These are phyloP conservation scores for Napeogenes inachia DNA, from an alignment of 2,888 invertebrate genomes.

Conservation along the genomic window DNA sequence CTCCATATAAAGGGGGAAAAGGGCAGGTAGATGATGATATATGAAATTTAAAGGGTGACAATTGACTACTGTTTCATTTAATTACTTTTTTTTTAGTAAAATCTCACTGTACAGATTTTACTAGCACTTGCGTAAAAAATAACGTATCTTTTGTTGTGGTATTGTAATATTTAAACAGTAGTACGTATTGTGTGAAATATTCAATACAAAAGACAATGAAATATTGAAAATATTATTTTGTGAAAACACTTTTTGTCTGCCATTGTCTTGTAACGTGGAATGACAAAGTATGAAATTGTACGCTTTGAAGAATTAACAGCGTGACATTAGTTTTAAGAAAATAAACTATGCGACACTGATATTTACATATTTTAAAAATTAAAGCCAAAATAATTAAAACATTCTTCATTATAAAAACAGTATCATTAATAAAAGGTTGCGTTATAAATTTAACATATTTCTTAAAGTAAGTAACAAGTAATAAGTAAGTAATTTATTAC, in stretches of 20 bases:
- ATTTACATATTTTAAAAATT: neutral
- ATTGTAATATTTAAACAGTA: constrained; percentile 43
- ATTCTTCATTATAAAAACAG: too few species aligned
- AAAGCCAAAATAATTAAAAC: too few species aligned
- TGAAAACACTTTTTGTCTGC: constrained; percentile 4
- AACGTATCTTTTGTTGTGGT: constrained; percentile 34
- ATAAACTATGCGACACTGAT: neutral
- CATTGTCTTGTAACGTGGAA: constrained; percentile 3
- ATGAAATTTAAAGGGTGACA: too few species aligned
- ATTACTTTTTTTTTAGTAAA: neutral
- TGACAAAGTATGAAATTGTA: neutral
- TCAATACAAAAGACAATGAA: constrained; percentile 5
- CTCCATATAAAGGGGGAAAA: too few species aligned
- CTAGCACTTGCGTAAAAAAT: neutral
- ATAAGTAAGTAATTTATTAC: constrained; percentile 4
- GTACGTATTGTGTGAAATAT: neutral
- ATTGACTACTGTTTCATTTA: too few species aligned
- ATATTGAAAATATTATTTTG: constrained; percentile 6
- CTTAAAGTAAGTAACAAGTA: neutral
- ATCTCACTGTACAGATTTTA: neutral
- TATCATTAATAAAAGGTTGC: too few species aligned
- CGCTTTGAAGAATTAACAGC: neutral
- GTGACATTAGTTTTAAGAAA: neutral
- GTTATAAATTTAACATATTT: neutral
- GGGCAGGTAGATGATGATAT: too few species aligned